A percentile compares a stretch with the other conserved stretches of the same genome.
These are phyloP conservation scores for Apistogramma diplotaenia DNA, from an alignment of 2,113 vertebrate genomes.

Conservation along the genomic window DNA sequence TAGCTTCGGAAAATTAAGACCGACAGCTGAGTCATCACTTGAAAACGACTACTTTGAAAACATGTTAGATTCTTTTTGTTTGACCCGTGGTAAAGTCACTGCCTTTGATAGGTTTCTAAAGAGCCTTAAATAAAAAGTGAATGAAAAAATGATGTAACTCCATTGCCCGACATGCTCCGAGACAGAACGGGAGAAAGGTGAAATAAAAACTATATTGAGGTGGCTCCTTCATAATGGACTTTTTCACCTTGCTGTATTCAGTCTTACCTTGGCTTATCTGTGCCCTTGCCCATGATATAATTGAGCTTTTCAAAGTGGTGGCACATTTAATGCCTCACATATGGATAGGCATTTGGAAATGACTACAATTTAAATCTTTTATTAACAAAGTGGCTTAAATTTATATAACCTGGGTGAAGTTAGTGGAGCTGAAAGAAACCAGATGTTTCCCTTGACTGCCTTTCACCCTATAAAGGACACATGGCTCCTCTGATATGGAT, in stretches of 20 bases:
- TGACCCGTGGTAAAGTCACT: constrained; percentile 6
- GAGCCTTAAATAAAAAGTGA: constrained; percentile 42
- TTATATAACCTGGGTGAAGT: constrained; percentile 25
- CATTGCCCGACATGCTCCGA: constrained; percentile 40
- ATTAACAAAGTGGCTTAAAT: constrained; percentile 43
- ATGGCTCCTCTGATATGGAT: constrained; percentile 28
- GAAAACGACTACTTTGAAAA: constrained; percentile 30
- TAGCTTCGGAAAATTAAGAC: background rate
- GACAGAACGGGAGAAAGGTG: constrained; percentile 58
- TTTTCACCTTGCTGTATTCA: constrained; percentile 64
- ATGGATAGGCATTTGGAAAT: constrained; percentile 66
- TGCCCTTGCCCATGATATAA: constrained; percentile 64
- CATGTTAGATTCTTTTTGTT: constrained; percentile 7
- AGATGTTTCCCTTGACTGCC: constrained; percentile 54
- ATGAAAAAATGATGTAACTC: constrained; percentile 51
- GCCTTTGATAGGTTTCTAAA: constrained; percentile 53
- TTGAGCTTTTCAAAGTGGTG: constrained; percentile 62
- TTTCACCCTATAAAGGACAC: constrained; percentile 51
- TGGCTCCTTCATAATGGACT: constrained; percentile 57
- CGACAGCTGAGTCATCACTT: constrained; percentile 40
- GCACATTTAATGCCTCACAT: constrained; percentile 41
- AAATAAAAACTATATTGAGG: constrained; percentile 57
- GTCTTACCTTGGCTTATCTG: constrained; percentile 67
- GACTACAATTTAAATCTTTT: constrained; percentile 53
- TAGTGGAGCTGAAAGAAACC: constrained; percentile 54